These are phyloP conservation scores for Cardinalis cardinalis DNA, from an alignment of 2,113 vertebrate genomes.

Conservation along the genomic window DNA sequence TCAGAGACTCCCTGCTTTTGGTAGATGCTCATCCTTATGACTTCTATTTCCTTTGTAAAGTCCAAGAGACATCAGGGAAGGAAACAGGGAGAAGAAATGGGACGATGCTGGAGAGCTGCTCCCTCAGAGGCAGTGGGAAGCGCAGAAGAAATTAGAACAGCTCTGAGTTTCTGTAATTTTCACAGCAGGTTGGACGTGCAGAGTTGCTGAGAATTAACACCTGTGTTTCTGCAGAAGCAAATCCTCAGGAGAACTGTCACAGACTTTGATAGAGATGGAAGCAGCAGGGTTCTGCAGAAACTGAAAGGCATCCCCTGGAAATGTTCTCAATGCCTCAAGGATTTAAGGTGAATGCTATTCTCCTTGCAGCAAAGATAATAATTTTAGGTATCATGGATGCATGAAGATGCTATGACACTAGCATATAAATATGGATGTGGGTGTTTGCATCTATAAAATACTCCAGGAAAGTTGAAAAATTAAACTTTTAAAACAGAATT, in stretches of 20 bases:
- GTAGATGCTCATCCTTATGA: neutral
- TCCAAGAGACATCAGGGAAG: neutral
- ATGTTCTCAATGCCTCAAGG: neutral
- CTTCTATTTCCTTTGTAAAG: neutral
- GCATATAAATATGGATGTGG: neutral
- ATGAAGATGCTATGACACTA: neutral
- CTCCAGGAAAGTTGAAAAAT: neutral
- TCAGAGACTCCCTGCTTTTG: neutral
- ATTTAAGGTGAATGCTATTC: neutral
- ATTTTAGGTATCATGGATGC: neutral
- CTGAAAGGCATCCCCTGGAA: neutral
- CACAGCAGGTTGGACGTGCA: conserved; percentile 27
- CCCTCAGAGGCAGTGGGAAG: neutral
- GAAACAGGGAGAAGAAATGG: neutral
- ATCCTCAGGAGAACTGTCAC: conserved; percentile 27
- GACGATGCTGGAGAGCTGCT: neutral
- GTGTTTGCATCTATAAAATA: neutral
- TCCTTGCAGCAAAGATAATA: neutral
- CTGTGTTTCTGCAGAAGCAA: conserved; percentile 5
- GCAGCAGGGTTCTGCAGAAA: conserved; percentile 5
- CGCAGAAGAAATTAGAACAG: conserved; percentile 27
- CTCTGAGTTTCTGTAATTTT: conserved; percentile 28
- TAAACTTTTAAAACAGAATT: neutral
- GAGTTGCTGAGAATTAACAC: conserved; percentile 38
- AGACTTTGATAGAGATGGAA: conserved; percentile 11